Conservation (phyloP, 2,797 vertebrate species). For the Garrulus glandarius region DNA sequence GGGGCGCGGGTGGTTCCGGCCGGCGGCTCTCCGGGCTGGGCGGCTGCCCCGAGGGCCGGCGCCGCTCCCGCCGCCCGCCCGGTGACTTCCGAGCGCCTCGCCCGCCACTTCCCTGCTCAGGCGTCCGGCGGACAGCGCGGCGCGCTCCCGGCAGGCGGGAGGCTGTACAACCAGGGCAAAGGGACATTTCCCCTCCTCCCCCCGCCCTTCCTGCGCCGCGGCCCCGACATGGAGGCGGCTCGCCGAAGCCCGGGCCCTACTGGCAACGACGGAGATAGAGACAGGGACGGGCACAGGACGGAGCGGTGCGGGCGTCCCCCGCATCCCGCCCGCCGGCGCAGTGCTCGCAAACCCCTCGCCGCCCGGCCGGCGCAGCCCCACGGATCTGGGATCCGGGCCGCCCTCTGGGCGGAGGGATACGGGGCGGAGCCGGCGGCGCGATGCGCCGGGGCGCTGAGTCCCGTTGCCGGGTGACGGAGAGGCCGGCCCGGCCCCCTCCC, state of each 20-base stretch:
- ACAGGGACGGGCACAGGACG: neutral
- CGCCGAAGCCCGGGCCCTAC: too few relatives aligned
- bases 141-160: neutral
- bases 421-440: conserved; percentile 68
- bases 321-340: neutral
- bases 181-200: neutral
- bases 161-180: neutral
- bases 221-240: neutral
- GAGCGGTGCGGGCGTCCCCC: fast-evolving
- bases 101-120: neutral
- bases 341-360: fast-evolving
- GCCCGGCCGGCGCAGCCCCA: fast-evolving
- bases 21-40: neutral
- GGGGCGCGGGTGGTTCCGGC: neutral
- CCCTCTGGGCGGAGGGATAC: conserved; percentile 83
- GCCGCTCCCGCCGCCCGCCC: neutral
- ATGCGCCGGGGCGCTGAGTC: conserved; percentile 74
- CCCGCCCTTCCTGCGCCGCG: neutral
- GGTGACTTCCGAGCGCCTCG: neutral
- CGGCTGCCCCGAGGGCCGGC: neutral
- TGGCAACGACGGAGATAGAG: too few relatives aligned
- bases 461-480: conserved; percentile 86
- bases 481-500: conserved; percentile 16
- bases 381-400: neutral
- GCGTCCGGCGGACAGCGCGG: neutral